Base-by-base conservation (phyloP, 2,888 invertebrate genomes). In the Melikaiella ostensackeni region DNA sequence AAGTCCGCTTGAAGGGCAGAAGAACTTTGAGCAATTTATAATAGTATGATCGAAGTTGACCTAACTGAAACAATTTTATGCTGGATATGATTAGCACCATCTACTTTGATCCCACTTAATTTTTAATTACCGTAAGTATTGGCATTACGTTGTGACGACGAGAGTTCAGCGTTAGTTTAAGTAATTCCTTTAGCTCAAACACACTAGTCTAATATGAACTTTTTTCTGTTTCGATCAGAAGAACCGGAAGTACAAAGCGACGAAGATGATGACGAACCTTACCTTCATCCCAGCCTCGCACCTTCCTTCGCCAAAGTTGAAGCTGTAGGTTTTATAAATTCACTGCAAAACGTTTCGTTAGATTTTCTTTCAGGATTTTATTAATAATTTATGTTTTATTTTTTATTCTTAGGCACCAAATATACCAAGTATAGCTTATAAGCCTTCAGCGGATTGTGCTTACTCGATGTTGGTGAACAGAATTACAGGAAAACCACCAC, bases 401-500 rank as follows among this genome's bases (percentile, higher is more conserved):
- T 80, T 61, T 62, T 74, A 55, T 83, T 81, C 81, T 91, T 92
- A 86, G 93, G 94, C 90, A 91, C 95, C 90, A 90, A 93, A 92
- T 81, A 93, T 95, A 87, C 94, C 94, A 78, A 93, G 92, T 77
- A 95, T 96, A 83, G 94, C 94, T 84, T 97, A 96, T 92, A 96
- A 96, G 88, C 97, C 97, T 16, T 96, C 96, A 3, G 95, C 96
- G 0, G 96, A 97, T 93, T 97, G 97, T 91, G 95, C 97, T 79
- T 98, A 98, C 91, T 96, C 96, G 11, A 95, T 97, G 93, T 92
- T 98, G 83, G 96, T 98, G 63, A 96, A 95, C 86, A 96, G 96
- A 91, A 97, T 98, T 87, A 95, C 96, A 79, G 96, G 96, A 46
- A 94, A 94, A 83, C 92, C 90, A 50, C 90, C 91, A 13, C 86